Base-by-base conservation (phyloP, 2,113 vertebrate species). In the Thinocorus orbignyianus region DNA sequence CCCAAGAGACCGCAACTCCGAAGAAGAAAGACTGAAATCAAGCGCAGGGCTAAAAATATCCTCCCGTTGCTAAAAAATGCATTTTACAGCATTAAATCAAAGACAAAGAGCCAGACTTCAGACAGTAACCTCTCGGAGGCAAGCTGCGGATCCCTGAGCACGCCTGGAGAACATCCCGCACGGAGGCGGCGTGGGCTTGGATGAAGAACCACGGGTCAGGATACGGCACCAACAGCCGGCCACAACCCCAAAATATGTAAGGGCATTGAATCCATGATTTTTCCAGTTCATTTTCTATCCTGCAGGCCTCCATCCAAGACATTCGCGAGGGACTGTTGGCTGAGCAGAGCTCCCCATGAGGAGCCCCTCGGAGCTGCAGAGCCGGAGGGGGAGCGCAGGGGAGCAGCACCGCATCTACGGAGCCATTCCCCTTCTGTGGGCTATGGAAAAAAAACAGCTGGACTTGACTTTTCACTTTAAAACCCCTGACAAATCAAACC, bases 61-160 rank as follows among this genome's bases (percentile, higher is more conserved):
- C 83, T 95, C 35, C 46, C 13, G 85, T n/a, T 60, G 24, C 12
- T 86, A 88, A 86, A 93, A 93, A 55, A 44, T 49, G 17, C 46
- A 72, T 80, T 86, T 88, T 57, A 23, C 10, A 48, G 16, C 76
- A 71, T 25, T 60, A 65, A 60, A 76, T 61, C 18, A 92, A 66
- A 80, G 46, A 74, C 77, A 80, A 61, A 26, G 44, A 41, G 57
- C 13, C 25, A 68, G n/a, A 41, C 16, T 49, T 76, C 7, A 82
- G 22, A 73, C 5, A 11, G 28, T 7, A 83, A 83, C 54, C 25
- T 61, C 81, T 51, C 44, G 49, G 41, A 69, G 31, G 17, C 18
- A 85, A 57, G n/a, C 28, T 74, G 20, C 64, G 57, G 61, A 64
- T 81, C 42, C n/a, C 28, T 42, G 64, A 61, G 9, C 0, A 3